phyloP scores from a whole-genome alignment of 2,797 vertebrate species.

The Manis pentadactyla region DNA sequence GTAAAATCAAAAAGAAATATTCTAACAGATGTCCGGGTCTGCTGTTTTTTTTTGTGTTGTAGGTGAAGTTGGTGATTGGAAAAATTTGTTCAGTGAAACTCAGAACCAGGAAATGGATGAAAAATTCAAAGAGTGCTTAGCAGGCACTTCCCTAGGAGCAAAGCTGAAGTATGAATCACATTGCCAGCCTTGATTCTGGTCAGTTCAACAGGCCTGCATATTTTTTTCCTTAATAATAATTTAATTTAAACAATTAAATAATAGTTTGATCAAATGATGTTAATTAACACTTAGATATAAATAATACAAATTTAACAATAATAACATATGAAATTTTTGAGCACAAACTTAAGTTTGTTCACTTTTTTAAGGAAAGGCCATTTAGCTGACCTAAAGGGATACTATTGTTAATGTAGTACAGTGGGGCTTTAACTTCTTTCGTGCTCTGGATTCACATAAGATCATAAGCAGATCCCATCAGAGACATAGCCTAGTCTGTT shows the following conservation, averaged over 20 bases:
- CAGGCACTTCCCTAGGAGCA: conserved; percentile 83
- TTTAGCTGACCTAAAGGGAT: not conserved
- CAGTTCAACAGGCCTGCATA: not conserved
- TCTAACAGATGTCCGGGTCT: not conserved
- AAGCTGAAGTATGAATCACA: conserved; percentile 85
- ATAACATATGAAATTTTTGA: conserved; percentile 8
- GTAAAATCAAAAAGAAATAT: conserved; percentile 12
- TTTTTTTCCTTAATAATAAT: conserved; percentile 34
- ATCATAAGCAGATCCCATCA: not conserved
- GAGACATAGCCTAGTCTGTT: not conserved
- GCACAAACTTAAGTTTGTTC: conserved; percentile 7
- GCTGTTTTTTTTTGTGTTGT: conserved; percentile 17
- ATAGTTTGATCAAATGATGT: not conserved
- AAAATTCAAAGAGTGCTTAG: conserved; percentile 85
- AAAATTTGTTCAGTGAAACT: conserved; percentile 85
- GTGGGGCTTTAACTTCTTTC: not conserved
- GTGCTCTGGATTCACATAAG: not conserved
- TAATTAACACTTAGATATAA: not conserved
- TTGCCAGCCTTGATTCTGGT: conserved; percentile 76
- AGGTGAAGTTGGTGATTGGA: conserved; percentile 88
- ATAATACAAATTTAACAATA: not conserved
- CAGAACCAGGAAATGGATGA: conserved; percentile 89
- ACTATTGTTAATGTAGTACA: not conserved
- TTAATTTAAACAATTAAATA: not conserved
- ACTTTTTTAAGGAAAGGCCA: not conserved